Conservation (phyloP, 2,888 invertebrate genomes). For the Encarsia formosa region DNA sequence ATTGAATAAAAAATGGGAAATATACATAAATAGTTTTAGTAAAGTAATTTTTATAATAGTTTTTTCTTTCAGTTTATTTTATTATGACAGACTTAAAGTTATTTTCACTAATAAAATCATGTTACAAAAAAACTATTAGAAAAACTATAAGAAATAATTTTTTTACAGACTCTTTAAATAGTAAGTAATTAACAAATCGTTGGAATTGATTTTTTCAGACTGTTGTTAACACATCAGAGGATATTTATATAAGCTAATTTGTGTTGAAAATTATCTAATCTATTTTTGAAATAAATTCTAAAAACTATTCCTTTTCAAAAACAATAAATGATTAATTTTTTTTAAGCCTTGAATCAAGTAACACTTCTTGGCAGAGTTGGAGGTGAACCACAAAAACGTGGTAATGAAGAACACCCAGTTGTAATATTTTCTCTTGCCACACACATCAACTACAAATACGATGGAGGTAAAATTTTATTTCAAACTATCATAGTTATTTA, state of each 20-base stretch:
- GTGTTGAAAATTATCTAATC: not conserved
- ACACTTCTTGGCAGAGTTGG: constrained; percentile 84
- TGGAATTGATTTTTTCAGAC: too few species aligned
- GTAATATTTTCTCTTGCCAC: constrained; percentile 88
- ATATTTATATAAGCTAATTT: not conserved
- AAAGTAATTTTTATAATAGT: too few species aligned
- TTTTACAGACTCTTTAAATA: too few species aligned
- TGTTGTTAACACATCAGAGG: too few species aligned
- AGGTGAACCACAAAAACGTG: constrained; percentile 82
- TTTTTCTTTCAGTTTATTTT: not conserved
- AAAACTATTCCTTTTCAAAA: not conserved
- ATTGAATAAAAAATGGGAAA: not conserved
- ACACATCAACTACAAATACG: constrained; percentile 73
- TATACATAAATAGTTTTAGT: too few species aligned
- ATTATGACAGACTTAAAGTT: too few species aligned
- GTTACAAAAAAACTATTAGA: too few species aligned
- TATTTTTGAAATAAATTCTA: not conserved
- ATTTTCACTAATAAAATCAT: too few species aligned
- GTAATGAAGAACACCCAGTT: constrained; percentile 77
- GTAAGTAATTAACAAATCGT: too few species aligned
- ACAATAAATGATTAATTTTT: not conserved
- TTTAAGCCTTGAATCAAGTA: constrained; percentile 76
- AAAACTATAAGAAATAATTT: too few species aligned
- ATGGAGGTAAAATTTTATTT: constrained; percentile 42
- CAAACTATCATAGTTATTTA: constrained; percentile 9